These are phyloP conservation scores for Acinonyx jubatus DNA, from an alignment of 2,113 vertebrate genomes.

Conservation along the genomic window DNA sequence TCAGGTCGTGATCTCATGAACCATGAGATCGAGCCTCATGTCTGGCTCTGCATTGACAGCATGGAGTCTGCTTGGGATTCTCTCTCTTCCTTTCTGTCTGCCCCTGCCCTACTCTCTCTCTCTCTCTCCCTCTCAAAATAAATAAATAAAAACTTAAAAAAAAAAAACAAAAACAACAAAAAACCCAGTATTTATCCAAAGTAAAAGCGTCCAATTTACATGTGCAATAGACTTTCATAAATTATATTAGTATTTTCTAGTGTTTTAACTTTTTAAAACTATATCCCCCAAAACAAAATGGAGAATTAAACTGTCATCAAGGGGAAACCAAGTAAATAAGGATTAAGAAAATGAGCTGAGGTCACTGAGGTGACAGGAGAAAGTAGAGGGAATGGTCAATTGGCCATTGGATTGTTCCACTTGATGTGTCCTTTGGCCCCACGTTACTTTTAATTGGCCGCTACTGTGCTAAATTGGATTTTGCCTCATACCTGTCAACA, in stretches of 20 bases:
- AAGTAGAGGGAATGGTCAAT: not conserved
- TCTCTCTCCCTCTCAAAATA: too few relatives aligned
- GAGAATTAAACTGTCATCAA: not conserved
- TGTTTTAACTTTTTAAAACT: not conserved
- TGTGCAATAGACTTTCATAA: not conserved
- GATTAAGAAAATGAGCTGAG: not conserved
- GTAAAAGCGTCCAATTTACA: not conserved
- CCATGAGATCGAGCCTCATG: too few relatives aligned
- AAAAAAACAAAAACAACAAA: too few relatives aligned
- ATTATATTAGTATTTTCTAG: not conserved
- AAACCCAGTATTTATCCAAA: not conserved
- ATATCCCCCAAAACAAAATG: not conserved
- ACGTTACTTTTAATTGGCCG: not conserved
- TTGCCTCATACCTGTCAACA: not conserved
- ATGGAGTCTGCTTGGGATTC: too few relatives aligned
- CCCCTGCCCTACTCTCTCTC: too few relatives aligned
- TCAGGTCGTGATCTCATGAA: too few relatives aligned
- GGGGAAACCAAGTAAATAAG: not conserved
- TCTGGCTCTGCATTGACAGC: too few relatives aligned
- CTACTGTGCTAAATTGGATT: not conserved
- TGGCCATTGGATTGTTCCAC: too few relatives aligned
- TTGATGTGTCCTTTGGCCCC: not conserved
- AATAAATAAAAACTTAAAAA: too few relatives aligned
- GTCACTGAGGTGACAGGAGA: not conserved
- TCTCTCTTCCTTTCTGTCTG: too few relatives aligned